phyloP scores from a whole-genome alignment of 2,113 vertebrate genomes.

The Tympanuchus pallidicinctus region DNA sequence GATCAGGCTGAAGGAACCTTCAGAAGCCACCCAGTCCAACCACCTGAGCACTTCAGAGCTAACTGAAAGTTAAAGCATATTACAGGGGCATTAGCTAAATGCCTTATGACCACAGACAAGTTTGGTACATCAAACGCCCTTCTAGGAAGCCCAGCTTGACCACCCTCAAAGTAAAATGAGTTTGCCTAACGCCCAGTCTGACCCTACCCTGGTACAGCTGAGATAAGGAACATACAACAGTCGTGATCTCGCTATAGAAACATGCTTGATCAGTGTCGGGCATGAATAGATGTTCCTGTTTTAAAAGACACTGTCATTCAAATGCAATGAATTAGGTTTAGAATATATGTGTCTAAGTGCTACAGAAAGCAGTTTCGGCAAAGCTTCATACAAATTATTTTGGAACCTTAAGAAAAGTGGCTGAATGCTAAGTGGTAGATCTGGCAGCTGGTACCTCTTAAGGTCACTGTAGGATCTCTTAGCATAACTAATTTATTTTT shows the following conservation, averaged over 20 bases:
- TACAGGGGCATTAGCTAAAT: not conserved
- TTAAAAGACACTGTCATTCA: not conserved
- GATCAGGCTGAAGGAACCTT: not conserved
- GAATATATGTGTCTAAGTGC: not conserved
- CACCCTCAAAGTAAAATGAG: not conserved
- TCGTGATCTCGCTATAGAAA: not conserved
- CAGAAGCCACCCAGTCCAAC: not conserved
- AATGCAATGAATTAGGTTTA: not conserved
- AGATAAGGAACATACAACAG: not conserved
- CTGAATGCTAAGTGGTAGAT: rapidly evolving
- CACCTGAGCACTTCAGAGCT: not conserved
- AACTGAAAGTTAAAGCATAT: not conserved
- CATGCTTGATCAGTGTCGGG: not conserved
- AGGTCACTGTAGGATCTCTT: not conserved
- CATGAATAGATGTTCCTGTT: not conserved
- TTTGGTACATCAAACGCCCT: not conserved
- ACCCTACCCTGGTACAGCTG: not conserved
- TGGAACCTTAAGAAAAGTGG: not conserved
- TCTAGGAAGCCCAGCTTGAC: not conserved
- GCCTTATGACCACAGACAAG: not conserved
- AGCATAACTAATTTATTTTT: not conserved
- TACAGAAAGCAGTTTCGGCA: not conserved
- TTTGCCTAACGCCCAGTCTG: not conserved
- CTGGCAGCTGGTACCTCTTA: not conserved
- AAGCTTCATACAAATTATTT: not conserved